Conservation (phyloP, 2,113 vertebrate genomes). For the Urocitellus parryii region DNA sequence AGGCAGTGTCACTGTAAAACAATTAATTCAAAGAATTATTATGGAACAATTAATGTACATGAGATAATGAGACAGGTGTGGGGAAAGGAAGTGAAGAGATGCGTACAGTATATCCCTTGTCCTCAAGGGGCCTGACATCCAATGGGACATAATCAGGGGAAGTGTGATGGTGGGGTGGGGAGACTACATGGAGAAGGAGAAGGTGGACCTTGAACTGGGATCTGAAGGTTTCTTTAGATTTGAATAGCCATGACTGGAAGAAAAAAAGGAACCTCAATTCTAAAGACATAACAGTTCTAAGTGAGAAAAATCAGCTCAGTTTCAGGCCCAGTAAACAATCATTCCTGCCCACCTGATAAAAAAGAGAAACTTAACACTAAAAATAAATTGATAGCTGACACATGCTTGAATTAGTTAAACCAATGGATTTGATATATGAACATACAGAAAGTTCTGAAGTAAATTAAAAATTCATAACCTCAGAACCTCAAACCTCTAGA, state of each 20-base stretch:
- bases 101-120: background rate
- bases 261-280: background rate
- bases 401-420: slow-evolving; percentile 51
- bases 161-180: background rate
- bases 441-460: slow-evolving; percentile 50
- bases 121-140: background rate
- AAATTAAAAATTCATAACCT: slow-evolving; percentile 35
- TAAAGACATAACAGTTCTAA: background rate
- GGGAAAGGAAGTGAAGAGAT: background rate
- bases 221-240: slow-evolving; percentile 33
- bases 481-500: slow-evolving; percentile 16
- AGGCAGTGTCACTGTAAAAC: background rate
- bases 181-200: background rate
- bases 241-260: background rate
- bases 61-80: background rate
- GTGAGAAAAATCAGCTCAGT: background rate
- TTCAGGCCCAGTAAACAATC: background rate
- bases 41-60: background rate
- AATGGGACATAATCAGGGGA: background rate
- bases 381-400: slow-evolving; percentile 36
- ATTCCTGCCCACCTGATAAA: background rate
- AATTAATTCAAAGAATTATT: slow-evolving; percentile 26
- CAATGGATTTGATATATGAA: background rate
- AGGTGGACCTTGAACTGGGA: background rate
- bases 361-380: background rate